Evolutionary conservation across 2,113 vertebrate genomes (phyloP), one percentile per base, ranked within the genome.

Genomic region (Esox niger): DNA sequence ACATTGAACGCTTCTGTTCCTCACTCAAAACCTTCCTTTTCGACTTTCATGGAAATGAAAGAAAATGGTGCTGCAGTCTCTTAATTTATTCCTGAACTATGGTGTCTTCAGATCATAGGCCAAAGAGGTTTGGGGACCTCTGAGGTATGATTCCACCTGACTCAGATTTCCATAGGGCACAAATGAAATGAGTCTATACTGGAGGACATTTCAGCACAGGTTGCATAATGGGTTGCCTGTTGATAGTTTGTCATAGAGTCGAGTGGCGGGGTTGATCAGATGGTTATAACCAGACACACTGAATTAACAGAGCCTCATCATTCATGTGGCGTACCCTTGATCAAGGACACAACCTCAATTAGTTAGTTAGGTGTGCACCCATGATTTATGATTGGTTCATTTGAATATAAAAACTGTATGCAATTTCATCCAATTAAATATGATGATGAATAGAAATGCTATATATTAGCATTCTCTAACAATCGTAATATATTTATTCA

Each of bases 381-480:
- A 13, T 77, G 70, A 84, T 87, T 84, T 80, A 86, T 88, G 79
- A 79, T 76, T 49, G 76, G 59, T 77, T 77, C 66, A 76, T 69
- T 74, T 68, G 67, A 78, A 76, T 70, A 57, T 67, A 69, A 78
- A 86, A 83, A 57, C 68, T 68, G 65, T 59, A 46, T 62, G 71
- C 66, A 70, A 77, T 86, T 70, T 73, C 46, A 71, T 49, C 58
- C 62, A 60, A 72, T 80, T 79, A 69, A 80, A 74, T n/a, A 77
- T 76, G 68, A 81, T 76, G 79, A 79, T 69, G 69, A 80, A 89
- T 86, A 81, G 84, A 86, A 87, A 88, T 87, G 73, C 81, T 79
- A 84, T 84, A 71, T 79, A 78, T 54, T 9, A 20, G 9, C 21
- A 7, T 9, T 20, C 46, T n/a, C 29, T 66, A 26, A 77, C 74